phyloP scores from a whole-genome alignment of 2,113 vertebrate species.

The Excalfactoria chinensis region DNA sequence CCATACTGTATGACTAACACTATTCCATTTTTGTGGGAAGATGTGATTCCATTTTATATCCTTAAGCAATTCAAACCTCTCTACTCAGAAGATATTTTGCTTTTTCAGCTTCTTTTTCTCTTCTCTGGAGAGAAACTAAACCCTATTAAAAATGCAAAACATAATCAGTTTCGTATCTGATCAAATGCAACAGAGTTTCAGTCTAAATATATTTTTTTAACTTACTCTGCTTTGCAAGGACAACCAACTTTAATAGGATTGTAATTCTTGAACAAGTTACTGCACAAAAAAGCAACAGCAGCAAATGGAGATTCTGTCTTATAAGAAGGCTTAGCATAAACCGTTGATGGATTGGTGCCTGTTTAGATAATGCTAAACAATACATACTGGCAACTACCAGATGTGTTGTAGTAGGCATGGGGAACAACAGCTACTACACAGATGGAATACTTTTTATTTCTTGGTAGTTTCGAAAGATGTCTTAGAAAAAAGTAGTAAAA shows the following conservation, averaged over 20 bases:
- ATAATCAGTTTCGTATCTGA: not conserved
- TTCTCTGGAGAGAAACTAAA: not conserved
- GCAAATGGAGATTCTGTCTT: not conserved
- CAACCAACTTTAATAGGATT: not conserved
- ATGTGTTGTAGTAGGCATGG: too few relatives aligned
- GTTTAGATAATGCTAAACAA: not conserved
- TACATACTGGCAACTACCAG: not conserved
- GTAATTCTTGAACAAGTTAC: not conserved
- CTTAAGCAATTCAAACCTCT: not conserved
- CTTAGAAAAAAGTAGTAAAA: not conserved
- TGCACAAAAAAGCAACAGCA: not conserved
- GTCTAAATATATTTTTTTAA: not conserved
- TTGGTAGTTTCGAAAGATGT: not conserved
- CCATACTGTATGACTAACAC: not conserved
- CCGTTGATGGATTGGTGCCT: not conserved
- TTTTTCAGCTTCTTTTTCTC: not conserved
- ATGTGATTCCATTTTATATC: constrained; percentile 4
- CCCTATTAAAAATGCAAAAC: not conserved
- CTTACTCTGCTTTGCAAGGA: not conserved
- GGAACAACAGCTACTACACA: too few relatives aligned
- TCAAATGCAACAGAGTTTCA: not conserved
- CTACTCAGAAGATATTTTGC: not conserved
- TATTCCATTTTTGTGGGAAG: not conserved
- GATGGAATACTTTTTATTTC: not conserved
- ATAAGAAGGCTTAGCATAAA: not conserved